Base-by-base conservation (phyloP, 2,888 invertebrate species). In the Archaeoteleia sp. region DNA sequence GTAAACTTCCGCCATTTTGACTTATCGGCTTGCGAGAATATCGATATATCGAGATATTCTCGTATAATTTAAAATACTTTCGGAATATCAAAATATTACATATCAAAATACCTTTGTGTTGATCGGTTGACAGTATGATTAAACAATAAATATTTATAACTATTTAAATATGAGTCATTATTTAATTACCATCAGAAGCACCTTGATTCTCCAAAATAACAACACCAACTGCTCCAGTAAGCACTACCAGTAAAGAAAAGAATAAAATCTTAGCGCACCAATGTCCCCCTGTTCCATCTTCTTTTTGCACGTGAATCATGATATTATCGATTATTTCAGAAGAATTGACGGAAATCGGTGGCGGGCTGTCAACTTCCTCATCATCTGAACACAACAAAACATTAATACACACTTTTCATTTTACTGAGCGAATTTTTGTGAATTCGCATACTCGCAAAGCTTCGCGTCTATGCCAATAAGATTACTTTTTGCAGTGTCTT, bases 191-290 rank as follows among this genome's bases (percentile, higher is more conserved):
- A 84, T 94, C 93, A 43, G 91, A 89, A 30, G 91, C 87, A 29
- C 94, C 94, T 80, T 93, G 89, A 82, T 94, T 92, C 86, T 94
- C 93, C 61, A 92, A 86, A 75, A 94, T 92, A 65, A 94, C 93
- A 46, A 95, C 85, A 60, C 93, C 93, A 81, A 94, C 90, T 58
- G 94, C 88, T 39, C 91, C 90, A 62, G 92, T 85, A 23, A 95
- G 88, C 53, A 91, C 88, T 42, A 91, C 91, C 72, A 95, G 87
- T 15, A 95, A 86, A 1, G 90, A 86, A 80, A 95, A 94, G 85
- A 95, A 95, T 76, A 95, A 89, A 54, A 95, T 87, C 86, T 94
- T 94, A 25, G 94, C 93, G 85, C 93, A 94, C 89, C 93, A 91
- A 80, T 94, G 93, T 23, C 94, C 95, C 34, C 94, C 94, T 9